Evolutionary conservation across 1,140 invertebrate species (phyloP).

Genomic region (Platorchestia sp.): DNA sequence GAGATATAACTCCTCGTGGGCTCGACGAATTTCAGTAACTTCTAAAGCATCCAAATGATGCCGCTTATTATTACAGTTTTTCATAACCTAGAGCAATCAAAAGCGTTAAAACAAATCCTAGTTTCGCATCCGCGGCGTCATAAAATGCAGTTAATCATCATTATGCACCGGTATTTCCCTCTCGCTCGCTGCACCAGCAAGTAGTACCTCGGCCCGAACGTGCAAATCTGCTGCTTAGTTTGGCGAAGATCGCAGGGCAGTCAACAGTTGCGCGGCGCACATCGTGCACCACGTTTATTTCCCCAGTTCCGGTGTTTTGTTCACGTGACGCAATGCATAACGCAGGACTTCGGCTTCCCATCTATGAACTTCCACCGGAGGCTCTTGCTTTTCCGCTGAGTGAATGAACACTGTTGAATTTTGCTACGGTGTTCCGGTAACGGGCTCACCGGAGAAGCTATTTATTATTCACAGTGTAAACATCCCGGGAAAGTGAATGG

Average conservation of each 20-base stretch:
- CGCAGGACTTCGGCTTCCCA: background rate
- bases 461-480: background rate
- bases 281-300: background rate
- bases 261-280: background rate
- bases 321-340: background rate
- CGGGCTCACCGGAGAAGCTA: background rate
- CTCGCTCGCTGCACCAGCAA: background rate
- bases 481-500: background rate
- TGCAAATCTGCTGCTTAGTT: background rate
- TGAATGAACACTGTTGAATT: background rate
- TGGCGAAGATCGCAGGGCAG: background rate
- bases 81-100: background rate
- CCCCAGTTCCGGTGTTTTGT: background rate
- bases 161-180: background rate
- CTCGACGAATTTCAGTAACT: no score
- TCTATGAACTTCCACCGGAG: background rate
- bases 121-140: background rate
- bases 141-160: background rate
- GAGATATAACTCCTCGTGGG: no score
- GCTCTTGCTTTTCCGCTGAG: background rate
- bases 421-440: background rate
- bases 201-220: background rate
- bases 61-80: background rate
- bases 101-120: background rate
- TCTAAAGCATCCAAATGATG: no score